Conservation (phyloP, 37 sponge, comb jelly and placozoan species). For the Bolinopsis microptera region DNA sequence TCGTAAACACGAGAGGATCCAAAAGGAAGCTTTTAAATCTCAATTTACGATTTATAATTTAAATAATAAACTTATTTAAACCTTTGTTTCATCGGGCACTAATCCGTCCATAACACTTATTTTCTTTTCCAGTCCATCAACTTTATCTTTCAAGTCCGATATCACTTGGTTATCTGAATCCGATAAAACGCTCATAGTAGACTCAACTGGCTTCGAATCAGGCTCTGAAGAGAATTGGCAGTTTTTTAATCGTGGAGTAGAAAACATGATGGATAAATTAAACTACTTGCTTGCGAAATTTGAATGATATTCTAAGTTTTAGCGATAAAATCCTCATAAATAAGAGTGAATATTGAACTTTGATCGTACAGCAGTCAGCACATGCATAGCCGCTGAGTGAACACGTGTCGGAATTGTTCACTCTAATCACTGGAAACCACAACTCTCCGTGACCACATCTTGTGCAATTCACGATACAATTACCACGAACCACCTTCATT, state of each 20-base stretch:
- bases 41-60: background rate
- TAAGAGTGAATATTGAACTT: too few species aligned
- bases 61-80: background rate
- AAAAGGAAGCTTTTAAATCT: too few species aligned
- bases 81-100: slow-evolving; percentile 49
- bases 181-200: background rate
- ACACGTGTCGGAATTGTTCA: background rate
- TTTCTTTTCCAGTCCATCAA: slow-evolving; percentile 46
- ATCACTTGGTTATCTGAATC: slow-evolving; percentile 32
- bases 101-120: slow-evolving; percentile 41
- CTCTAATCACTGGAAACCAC: background rate
- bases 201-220: background rate
- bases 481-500: background rate
- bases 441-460: background rate
- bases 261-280: too few species aligned
- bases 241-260: too few species aligned
- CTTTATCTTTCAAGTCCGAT: slow-evolving; percentile 33
- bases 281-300: too few species aligned
- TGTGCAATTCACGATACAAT: background rate
- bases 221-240: too few species aligned
- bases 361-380: too few species aligned
- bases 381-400: too few species aligned
- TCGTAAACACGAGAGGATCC: too few species aligned
- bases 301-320: too few species aligned
- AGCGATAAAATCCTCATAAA: too few species aligned